Base-by-base conservation (phyloP, 2,888 invertebrate genomes). In the Drosophila pseudotakahashii region DNA sequence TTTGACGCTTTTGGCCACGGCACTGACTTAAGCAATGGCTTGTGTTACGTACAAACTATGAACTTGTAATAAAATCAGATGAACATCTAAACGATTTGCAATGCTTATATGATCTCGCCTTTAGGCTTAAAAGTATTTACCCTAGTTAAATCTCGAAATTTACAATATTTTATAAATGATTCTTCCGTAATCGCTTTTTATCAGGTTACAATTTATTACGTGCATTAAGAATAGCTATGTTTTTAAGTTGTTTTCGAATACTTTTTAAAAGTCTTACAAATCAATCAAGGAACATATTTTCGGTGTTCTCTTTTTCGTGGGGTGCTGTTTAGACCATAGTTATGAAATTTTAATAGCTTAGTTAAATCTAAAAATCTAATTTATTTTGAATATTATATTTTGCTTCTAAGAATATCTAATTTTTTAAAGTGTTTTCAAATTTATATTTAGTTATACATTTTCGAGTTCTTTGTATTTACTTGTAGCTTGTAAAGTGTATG, bases 51-150 rank as follows among this genome's bases (percentile, higher is more conserved):
- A 37, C 36, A 47, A 16, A 30, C 19, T 34, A 39, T 47, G 32
- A 39, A 58, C 30, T 26, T 41, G 10, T 23, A 62, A 62, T 62
- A 62, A 62, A 62, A 47, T 59, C 42, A 59, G 16, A 59, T 53
- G 34, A 53, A 42, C 53, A 53, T 53, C 11, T 14, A 42, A 59
- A 34, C 13, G 14, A 42, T 4, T 23, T 13, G 7, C 9, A 23
- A 32, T 36, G 26, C 26, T 30, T 32, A 36, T 6, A 36, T 34
- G 19, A 37, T 34, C 41, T 52, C 59, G 41, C 2, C 11, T 3
- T 34, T 4, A 14, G 19, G 6, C 10, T 32, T 1, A 14, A 3
- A 32, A 13, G 16, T 26, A n/a, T 48, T 34, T 19, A 19, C 13
- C 11, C n/a, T 37, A 13, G 2, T 37, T 37, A 13, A n/a, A 37